Base-by-base conservation (phyloP, 2,888 invertebrate species). In the Tetanocera ferruginea region DNA sequence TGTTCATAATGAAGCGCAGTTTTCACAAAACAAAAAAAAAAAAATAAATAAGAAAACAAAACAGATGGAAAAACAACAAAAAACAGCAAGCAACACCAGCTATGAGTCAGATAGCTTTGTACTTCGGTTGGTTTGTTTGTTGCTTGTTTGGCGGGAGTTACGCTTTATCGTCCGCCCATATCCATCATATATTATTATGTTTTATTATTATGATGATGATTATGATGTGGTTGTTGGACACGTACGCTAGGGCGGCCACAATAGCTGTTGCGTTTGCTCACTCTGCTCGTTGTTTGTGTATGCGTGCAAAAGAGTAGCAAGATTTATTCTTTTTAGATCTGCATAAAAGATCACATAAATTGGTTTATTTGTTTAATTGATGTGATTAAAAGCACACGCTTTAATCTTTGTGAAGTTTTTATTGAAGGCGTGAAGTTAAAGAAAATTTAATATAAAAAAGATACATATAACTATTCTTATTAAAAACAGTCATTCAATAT, bases 151-250 rank as follows among this genome's bases (percentile, higher is more conserved):
- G 52, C 70, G 70, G 55, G 70, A 52, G 70, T 70, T 34, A 28
- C 52, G 51, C n/a, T 25, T 74, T 34, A 31, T 81, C 79, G 79
- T 81, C 80, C 82, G 81, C 83, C 83, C 83, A 83, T 82, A 80
- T 82, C 79, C 81, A 83, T 82, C 82, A 82, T 81, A 82, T 82
- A 79, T 82, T 82, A 83, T 83, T 83, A 83, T 79, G 76, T 81
- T 83, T 83, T 82, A 83, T 82, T 83, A 83, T 83, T 82, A 83
- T 81, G 81, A 82, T 80, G 77, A 82, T 83, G 82, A 83, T 83
- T 82, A 82, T 81, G 83, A 82, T 83, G 82, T 81, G 80, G 83
- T 81, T 82, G 82, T 81, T 28, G 82, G 81, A 81, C 82, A 82
- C 80, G 83, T 82, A 82, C 81, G 49, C 23, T 49, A 19, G 69